phyloP scores from a whole-genome alignment of 1,140 invertebrate genomes.

The Penaeus chinensis region DNA sequence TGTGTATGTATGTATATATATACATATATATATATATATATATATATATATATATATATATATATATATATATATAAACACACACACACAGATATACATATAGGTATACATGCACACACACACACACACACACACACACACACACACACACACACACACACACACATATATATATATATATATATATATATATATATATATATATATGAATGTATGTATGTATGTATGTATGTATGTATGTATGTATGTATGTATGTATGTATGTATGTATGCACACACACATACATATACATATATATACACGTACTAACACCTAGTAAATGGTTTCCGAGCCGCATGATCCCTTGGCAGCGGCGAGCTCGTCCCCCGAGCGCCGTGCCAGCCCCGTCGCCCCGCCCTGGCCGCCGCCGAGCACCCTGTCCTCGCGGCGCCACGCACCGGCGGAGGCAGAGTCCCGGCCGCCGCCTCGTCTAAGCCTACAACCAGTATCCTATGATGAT shows the following conservation, averaged over 20 bases:
- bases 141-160: neutral
- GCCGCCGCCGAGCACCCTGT: too few relatives aligned
- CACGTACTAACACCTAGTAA: too few relatives aligned
- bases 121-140: constrained; percentile 7
- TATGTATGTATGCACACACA: too few relatives aligned
- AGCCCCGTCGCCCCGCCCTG: too few relatives aligned
- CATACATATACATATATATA: too few relatives aligned
- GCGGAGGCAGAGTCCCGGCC: neutral
- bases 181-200: too few relatives aligned
- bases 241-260: too few relatives aligned
- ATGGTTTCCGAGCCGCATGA: too few relatives aligned
- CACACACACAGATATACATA: neutral
- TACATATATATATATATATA: neutral
- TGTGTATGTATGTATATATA: neutral
- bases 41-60: neutral
- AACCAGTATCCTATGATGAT: neutral
- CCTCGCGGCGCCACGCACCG: neutral
- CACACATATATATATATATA: neutral
- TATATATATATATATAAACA: neutral
- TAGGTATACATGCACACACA: constrained; percentile 1
- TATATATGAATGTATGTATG: too few relatives aligned
- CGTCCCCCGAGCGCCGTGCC: too few relatives aligned
- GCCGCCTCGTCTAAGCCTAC: neutral
- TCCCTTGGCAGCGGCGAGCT: too few relatives aligned
- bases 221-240: too few relatives aligned